phyloP scores from a whole-genome alignment of 2,888 invertebrate genomes.

The Taenaris catops region DNA sequence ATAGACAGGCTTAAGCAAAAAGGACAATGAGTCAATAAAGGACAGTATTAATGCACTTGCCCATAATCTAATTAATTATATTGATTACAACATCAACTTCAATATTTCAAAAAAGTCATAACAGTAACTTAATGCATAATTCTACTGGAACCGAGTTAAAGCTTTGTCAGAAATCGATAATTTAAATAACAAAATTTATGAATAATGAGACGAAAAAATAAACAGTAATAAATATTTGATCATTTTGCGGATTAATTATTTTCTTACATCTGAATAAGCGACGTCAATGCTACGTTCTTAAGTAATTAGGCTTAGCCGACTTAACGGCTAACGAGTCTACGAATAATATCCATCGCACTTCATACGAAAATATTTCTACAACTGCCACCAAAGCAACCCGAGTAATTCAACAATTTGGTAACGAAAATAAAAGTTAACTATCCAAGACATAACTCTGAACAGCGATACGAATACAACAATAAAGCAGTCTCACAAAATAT shows the following conservation, averaged over 20 bases:
- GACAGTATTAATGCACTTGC: slow-evolving; percentile 78
- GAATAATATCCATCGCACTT: slow-evolving; percentile 37
- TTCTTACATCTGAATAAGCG: slow-evolving; percentile 41
- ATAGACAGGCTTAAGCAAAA: slow-evolving; percentile 72
- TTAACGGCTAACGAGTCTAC: slow-evolving; percentile 23
- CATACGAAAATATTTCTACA: slow-evolving; percentile 45
- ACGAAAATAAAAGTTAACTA: slow-evolving; percentile 74
- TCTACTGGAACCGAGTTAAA: slow-evolving; percentile 80
- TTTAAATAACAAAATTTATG: slow-evolving; percentile 76
- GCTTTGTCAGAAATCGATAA: slow-evolving; percentile 78
- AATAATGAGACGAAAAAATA: slow-evolving; percentile 71
- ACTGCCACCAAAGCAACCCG: slow-evolving; percentile 70
- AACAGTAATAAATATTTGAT: slow-evolving; percentile 79
- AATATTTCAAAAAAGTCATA: slow-evolving; percentile 72
- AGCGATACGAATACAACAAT: slow-evolving; percentile 77
- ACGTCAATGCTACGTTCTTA: slow-evolving; percentile 43
- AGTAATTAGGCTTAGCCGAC: slow-evolving; percentile 26
- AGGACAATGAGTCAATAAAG: slow-evolving; percentile 70
- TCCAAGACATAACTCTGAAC: slow-evolving; percentile 63
- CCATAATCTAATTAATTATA: slow-evolving; percentile 76
- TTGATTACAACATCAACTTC: slow-evolving; percentile 78
- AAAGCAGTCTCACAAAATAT: slow-evolving; percentile 80
- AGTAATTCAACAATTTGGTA: slow-evolving; percentile 77
- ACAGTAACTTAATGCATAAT: slow-evolving; percentile 78
- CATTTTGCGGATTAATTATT: slow-evolving; percentile 57